Evolutionary conservation across 2,113 vertebrate species (phyloP), one percentile per base, ranked within the genome.

Genomic region (Notiomystis cincta): DNA sequence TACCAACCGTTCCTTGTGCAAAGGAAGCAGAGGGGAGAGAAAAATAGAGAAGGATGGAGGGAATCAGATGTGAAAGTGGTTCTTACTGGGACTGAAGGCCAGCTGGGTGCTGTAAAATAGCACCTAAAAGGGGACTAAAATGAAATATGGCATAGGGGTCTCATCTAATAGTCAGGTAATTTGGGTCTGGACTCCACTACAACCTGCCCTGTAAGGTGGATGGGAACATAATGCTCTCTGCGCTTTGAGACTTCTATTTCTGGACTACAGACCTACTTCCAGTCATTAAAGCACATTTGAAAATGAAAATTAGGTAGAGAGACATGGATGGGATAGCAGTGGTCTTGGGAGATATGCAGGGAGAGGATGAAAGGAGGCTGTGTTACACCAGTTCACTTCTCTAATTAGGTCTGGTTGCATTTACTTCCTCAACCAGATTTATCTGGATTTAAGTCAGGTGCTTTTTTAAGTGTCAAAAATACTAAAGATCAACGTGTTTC

Each of bases 231-330:
- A 96, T 82, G 45, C 82, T n/a, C 38, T 90, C 75, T 91, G 90
- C 0, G 12, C 45, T 88, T 80, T 87, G 87, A 91, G 95, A 73
- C 33, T 82, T 96, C 87, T 95, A 65, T 96, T 96, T 93, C 87
- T 87, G 62, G 45, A 65, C 61, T 58, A 27, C 45, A 93, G 89
- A 78, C 64, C 60, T 91, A 79, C 69, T 85, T 96, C 73, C 66
- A 93, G 91, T 87, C 90, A 80, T 95, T 96, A 95, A 84, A 82
- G 37, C 38, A 80, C 38, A 23, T 89, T 85, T 90, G 66, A 66
- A 91, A 96, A 91, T 85, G 66, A 91, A 96, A 95, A 95, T 88
- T 61, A 90, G 77, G 54, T 76, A 54, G 48, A 50, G 31, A 94
- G 30, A 82, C 53, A 25, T 66, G 53, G 81, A 72, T 69, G 50